Evolutionary conservation across 2,797 vertebrate species (phyloP).

Genomic region (Paguma larvata): DNA sequence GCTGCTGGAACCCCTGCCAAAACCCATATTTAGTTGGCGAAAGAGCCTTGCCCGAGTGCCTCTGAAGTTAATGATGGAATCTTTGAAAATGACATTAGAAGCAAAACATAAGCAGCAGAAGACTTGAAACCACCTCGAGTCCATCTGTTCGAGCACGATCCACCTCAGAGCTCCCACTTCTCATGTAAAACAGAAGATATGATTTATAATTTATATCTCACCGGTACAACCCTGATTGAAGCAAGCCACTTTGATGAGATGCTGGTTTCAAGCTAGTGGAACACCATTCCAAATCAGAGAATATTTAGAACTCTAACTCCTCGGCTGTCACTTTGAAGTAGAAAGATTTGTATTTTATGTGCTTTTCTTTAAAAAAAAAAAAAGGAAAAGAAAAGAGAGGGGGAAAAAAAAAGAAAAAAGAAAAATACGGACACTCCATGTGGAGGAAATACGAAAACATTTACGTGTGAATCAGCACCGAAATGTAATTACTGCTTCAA

Average conservation of each 20-base stretch:
- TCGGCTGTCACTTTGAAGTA: constrained; percentile 85
- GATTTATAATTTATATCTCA: constrained; percentile 89
- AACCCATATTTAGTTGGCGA: constrained; percentile 75
- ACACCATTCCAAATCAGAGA: constrained; percentile 86
- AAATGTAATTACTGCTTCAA: constrained; percentile 84
- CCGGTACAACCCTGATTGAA: constrained; percentile 83
- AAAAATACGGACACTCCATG: constrained; percentile 74
- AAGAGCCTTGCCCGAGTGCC: constrained; percentile 61
- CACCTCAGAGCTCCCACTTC: constrained; percentile 86
- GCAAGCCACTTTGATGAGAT: constrained; percentile 87
- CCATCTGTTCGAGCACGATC: constrained; percentile 81
- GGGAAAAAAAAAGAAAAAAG: constrained; percentile 1
- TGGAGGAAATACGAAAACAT: constrained; percentile 81
- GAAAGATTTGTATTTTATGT: constrained; percentile 87
- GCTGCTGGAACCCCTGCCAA: constrained; percentile 70
- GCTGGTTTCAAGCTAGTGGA: constrained; percentile 84
- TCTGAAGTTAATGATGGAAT: constrained; percentile 82
- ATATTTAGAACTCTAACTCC: constrained; percentile 85
- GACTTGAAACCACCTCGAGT: constrained; percentile 82
- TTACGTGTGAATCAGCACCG: constrained; percentile 66
- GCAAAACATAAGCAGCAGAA: constrained; percentile 81
- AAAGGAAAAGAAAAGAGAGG: neutral
- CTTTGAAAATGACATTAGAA: constrained; percentile 85
- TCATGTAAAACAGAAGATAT: constrained; percentile 88
- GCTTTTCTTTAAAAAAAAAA: constrained; percentile 55